Percentiles rank a stretch among this genome's conserved stretches.
phyloP scores from a whole-genome alignment of 1,140 invertebrate genomes.

The Tyrophagus putrescentiae region DNA sequence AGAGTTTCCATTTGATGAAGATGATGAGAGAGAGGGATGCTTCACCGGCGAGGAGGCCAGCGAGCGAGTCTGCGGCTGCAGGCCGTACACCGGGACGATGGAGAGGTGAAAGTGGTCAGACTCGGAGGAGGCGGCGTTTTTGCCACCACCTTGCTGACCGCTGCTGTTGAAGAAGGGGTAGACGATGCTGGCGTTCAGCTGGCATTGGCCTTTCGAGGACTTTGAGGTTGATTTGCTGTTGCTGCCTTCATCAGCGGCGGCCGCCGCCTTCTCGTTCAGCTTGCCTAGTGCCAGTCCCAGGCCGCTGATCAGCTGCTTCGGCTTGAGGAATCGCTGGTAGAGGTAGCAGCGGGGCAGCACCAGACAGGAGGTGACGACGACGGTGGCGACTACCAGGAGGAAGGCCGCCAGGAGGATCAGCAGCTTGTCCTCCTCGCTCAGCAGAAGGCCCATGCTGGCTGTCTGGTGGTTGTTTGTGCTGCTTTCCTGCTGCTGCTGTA shows the following conservation, averaged over 20 bases:
- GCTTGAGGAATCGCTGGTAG: constrained; percentile 32
- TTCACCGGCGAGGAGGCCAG: neutral
- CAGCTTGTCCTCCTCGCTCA: constrained; percentile 37
- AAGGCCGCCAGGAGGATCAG: constrained; percentile 33
- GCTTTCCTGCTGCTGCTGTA: too few relatives aligned
- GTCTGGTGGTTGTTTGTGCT: neutral
- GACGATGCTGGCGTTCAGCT: too few relatives aligned
- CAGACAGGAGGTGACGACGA: constrained; percentile 37
- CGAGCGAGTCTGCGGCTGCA: neutral
- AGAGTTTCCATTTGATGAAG: neutral
- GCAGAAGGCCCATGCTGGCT: constrained; percentile 33
- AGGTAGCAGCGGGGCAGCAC: constrained; percentile 37
- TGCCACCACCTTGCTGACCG: neutral
- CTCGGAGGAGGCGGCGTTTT: constrained; percentile 16
- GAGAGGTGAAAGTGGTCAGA: constrained; percentile 23
- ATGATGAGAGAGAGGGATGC: neutral
- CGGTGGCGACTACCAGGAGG: constrained; percentile 29
- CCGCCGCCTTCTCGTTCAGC: too few relatives aligned
- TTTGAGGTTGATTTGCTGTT: too few relatives aligned
- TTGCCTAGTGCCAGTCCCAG: too few relatives aligned
- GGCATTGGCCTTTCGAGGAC: too few relatives aligned
- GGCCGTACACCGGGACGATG: constrained; percentile 18
- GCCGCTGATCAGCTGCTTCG: neutral
- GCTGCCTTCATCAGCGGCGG: too few relatives aligned
- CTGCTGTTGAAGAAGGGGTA: neutral